These are phyloP conservation scores for Masticophis lateralis DNA, from an alignment of 2,797 vertebrate genomes.

Conservation along the genomic window DNA sequence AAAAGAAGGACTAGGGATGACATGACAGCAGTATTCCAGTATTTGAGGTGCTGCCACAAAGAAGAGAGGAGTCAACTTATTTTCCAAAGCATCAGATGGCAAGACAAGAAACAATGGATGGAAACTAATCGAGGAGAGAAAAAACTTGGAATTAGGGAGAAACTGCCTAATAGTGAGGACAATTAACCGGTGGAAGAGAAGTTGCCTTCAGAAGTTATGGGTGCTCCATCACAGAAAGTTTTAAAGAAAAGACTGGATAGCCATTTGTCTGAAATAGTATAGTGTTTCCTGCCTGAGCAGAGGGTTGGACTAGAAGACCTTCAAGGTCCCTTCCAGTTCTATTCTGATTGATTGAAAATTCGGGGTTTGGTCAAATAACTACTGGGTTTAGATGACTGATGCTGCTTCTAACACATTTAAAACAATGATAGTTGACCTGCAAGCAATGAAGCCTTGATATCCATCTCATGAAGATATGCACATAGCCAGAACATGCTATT, in stretches of 20 bases:
- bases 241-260: background rate
- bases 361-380: background rate
- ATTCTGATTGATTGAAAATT: background rate
- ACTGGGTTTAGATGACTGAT: conserved; percentile 12
- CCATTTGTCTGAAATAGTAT: background rate
- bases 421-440: background rate
- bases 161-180: background rate
- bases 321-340: background rate
- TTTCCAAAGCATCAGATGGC: background rate
- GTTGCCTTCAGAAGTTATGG: background rate
- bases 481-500: background rate
- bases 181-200: background rate
- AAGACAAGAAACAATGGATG: background rate
- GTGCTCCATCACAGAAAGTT: background rate
- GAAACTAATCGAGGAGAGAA: background rate
- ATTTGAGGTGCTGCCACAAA: background rate
- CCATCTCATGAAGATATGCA: background rate
- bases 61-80: background rate
- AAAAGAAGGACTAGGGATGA: background rate
- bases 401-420: conserved; percentile 19
- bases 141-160: background rate
- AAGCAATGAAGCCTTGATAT: conserved; percentile 12
- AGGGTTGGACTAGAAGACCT: background rate
- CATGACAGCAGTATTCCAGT: background rate
- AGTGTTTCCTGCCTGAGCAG: background rate